Base-by-base conservation (phyloP, 2,888 invertebrate species). In the Homarus gammarus region DNA sequence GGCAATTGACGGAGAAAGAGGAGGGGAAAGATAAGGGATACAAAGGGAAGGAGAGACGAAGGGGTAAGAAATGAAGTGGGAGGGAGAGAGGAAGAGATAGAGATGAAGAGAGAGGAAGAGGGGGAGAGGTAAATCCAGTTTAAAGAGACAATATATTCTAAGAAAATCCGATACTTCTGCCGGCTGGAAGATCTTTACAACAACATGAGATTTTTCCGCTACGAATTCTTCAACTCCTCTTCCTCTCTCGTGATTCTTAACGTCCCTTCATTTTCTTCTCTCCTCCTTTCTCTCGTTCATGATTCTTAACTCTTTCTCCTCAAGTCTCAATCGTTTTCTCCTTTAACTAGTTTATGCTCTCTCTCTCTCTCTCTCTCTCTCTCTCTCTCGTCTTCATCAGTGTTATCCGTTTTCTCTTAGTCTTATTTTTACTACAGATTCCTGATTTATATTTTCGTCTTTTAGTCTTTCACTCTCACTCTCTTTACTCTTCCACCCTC, bases 41-140 rank as follows among this genome's bases (percentile, higher is more conserved):
- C 33, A n/a, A 33, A 56, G 12, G 12, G 51, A 33, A 49, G 49
- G 44, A 44, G 10, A 44, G 44, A 49, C 10, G 77, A 31, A 61
- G 38, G 81, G 36, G 38, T n/a, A n/a, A 61, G 81, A 36, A 36
- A 81, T 36, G 18, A 36, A 56, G 61, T 22, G 61, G 56, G 79
- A 36, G 61, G 33, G 56, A 79, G 56, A 51, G 56, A 79, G 56
- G 18, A 27, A 51, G 81, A 81, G 81, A 36, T 18, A 61, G 81
- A 61, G 81, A 81, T 36, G 27, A 38, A n/a, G 38, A 38, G 56
- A n/a, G 18, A 36, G 38, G 36, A 38, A 73, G 12, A 73, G 61
- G 2, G 81, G 22, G 8, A 40, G 82, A 68, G 51, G 51, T 27
- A 82, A 38, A 44, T 22, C 70, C 56, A 56, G 56, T 18, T 18